Base-by-base conservation (phyloP, 2,888 invertebrate genomes). In the Urechis unicinctus region DNA sequence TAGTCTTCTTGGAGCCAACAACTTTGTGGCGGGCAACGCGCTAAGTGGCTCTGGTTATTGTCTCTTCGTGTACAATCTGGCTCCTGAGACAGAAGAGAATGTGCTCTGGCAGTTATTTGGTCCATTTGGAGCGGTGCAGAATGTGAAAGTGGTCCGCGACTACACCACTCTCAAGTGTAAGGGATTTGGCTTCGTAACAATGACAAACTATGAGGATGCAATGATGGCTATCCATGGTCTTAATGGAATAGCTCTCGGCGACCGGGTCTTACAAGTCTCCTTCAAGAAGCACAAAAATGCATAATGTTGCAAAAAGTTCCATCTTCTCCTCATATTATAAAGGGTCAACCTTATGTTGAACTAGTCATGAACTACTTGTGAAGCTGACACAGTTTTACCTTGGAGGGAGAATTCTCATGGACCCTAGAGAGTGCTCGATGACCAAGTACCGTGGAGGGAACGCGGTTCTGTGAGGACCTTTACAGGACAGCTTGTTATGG, bases 151-250 rank as follows among this genome's bases (percentile, higher is more conserved):
- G 70, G 91, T 94, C 77, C 87, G 92, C 74, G 94, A 95, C 83
- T 86, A 91, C 71, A 88, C 91, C 74, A 93, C 93, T 66, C 92
- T 92, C 83, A 95, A 95, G 81, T 95, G 95, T 83, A 95, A 94
- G 83, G 96, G 96, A 45, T 96, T 94, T 81, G 96, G 94, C 68
- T 95, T 95, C 80, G 94, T 96, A 68, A 94, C 94, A 65, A 96
- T 96, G 95, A 93, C 93, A 78, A 93, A 94, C 81, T 95, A 96
- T 78, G 94, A 95, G 74, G 95, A 96, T 81, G 92, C 95, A 59
- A 87, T 93, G 63, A 89, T 92, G 71, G 95, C 96, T 68, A 95
- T 95, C 76, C 91, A 93, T 81, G 91, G 91, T 65, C 84, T 96
- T 75, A 95, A 96, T 81, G 95, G 95, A 73, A 94, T 93, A 82